phyloP scores from a whole-genome alignment of 2,888 invertebrate species.

The Morpho helenor region DNA sequence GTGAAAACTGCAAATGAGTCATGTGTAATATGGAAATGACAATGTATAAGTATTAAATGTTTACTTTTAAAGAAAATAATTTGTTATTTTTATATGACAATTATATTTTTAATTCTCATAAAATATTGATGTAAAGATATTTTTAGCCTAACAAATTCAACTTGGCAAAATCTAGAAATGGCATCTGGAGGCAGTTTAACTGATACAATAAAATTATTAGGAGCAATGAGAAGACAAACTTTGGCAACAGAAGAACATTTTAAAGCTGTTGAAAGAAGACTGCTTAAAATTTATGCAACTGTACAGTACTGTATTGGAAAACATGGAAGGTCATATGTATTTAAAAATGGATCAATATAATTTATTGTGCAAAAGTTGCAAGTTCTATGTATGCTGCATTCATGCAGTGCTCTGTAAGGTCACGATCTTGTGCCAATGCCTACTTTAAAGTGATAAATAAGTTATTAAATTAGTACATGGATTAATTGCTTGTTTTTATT shows the following conservation, averaged over 20 bases:
- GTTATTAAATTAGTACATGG: neutral
- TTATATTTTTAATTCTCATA: too few relatives aligned
- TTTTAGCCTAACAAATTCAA: slow-evolving; percentile 83
- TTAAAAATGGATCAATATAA: slow-evolving; percentile 40
- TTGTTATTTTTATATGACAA: too few relatives aligned
- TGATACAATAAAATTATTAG: slow-evolving; percentile 62
- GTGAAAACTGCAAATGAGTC: too few relatives aligned
- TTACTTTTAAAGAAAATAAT: too few relatives aligned
- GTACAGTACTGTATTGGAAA: slow-evolving; percentile 86
- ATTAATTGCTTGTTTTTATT: neutral
- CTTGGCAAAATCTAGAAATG: slow-evolving; percentile 84
- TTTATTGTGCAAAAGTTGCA: neutral
- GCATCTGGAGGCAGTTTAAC: slow-evolving; percentile 86
- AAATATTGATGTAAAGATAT: neutral
- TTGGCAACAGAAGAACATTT: slow-evolving; percentile 86
- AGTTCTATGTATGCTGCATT: too few relatives aligned
- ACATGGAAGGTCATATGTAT: slow-evolving; percentile 72
- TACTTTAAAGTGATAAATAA: slow-evolving; percentile 7
- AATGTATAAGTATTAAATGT: too few relatives aligned
- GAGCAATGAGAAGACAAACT: slow-evolving; percentile 78
- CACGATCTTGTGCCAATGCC: slow-evolving; percentile 2
- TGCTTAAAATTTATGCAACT: slow-evolving; percentile 86
- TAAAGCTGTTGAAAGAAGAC: slow-evolving; percentile 86
- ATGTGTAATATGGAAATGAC: too few relatives aligned
- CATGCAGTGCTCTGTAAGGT: too few relatives aligned